phyloP scores from a whole-genome alignment of 2,113 vertebrate species.

The Colistium nudipinnis region DNA sequence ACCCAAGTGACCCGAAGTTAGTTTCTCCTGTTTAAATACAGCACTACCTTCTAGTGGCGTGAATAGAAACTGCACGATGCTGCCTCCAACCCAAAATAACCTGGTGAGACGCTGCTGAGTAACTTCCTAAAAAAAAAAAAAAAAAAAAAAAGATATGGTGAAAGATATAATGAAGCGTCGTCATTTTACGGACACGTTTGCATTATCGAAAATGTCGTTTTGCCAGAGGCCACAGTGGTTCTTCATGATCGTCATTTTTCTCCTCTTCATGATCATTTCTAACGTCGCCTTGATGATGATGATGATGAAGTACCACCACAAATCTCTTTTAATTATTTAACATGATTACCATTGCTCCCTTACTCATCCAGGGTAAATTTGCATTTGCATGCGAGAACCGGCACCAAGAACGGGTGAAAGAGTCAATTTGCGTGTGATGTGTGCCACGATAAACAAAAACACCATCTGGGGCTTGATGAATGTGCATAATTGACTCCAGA shows the following conservation, averaged over 20 bases:
- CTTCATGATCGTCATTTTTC: neutral
- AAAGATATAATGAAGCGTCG: no score
- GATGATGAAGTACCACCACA: no score
- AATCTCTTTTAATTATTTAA: neutral
- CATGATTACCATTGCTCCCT: neutral
- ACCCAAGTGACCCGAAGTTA: neutral
- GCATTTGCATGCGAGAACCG: neutral
- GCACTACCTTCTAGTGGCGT: conserved; percentile 53
- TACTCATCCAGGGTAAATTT: neutral
- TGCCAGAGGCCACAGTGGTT: neutral
- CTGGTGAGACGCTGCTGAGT: neutral
- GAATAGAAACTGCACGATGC: neutral
- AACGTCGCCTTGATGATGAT: no score
- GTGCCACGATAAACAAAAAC: neutral
- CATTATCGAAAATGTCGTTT: no score
- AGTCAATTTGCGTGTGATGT: neutral
- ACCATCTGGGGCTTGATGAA: neutral
- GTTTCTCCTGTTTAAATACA: conserved; percentile 7
- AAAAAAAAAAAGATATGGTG: neutral
- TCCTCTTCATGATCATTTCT: neutral
- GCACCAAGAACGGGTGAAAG: neutral
- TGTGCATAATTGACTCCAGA: neutral
- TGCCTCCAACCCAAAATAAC: neutral
- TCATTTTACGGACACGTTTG: no score
- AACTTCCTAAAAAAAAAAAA: neutral